Evolutionary conservation across 2,797 vertebrate species (phyloP), one percentile per base, ranked within the genome.

Genomic region (Sternarchorhynchus goeldii): DNA sequence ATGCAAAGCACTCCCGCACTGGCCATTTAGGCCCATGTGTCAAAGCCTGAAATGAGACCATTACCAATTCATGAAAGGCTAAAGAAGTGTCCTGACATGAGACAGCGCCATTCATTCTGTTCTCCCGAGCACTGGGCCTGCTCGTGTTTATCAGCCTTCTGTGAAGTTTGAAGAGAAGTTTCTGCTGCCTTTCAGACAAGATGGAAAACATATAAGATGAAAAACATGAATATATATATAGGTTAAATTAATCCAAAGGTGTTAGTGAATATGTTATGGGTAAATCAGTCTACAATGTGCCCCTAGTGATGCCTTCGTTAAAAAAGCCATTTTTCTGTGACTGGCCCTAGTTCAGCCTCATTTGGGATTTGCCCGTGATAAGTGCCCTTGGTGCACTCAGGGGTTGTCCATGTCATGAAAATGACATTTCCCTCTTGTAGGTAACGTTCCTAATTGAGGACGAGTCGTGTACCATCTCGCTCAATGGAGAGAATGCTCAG

Each of bases 31-130:
- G 91, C 88, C 92, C 90, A 82, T 88, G 89, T 92, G 91, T 93
- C 91, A 87, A 89, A 90, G 90, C 91, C 87, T 90, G 94, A 95
- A 96, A 96, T 94, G 91, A 96, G 93, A 90, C 92, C 92, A 90
- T 85, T 91, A 93, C 91, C 91, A 91, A 93, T 95, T 96, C 94
- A 90, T 78, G 86, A 93, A 86, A 88, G 89, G 87, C 89, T 82
- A 65, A 58, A 75, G 41, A 79, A 76, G 76, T 64, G 67, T 76
- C 75, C 77, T 79, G 67, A 82, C 81, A 78, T 62, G 39, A 73
- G 32, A 65, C 73, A 34, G 10, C 76, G 68, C 60, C 77, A 76
- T 71, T 82, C 56, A 73, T 41, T 34, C 58, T 62, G 31, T 36
- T 14, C 6, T 34, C 50, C 31, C 20, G 16, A 73, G 41, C 63